Conservation (phyloP, 2,888 invertebrate genomes). For the Netelia virgata region DNA sequence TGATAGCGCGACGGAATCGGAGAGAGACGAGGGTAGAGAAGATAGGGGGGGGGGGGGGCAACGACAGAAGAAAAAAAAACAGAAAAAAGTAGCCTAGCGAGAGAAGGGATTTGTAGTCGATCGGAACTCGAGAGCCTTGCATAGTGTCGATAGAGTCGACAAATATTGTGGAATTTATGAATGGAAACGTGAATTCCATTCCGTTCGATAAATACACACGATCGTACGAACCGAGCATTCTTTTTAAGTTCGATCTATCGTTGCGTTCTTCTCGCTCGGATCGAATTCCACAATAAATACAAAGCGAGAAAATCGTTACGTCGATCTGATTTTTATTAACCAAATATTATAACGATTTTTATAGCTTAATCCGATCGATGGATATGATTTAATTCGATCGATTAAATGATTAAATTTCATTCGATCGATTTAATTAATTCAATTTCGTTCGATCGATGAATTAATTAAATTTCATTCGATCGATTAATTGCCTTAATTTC, state of each 20-base stretch:
- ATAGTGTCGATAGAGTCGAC: neutral
- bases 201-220: neutral
- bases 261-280: neutral
- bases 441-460: no score
- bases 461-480: no score
- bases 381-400: no score
- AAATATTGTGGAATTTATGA: constrained; percentile 12
- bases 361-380: neutral
- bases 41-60: neutral
- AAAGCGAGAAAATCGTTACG: no score
- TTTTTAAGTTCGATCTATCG: neutral
- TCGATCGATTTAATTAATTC: no score
- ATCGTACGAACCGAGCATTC: neutral
- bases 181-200: constrained; percentile 11
- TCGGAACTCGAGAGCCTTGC: neutral
- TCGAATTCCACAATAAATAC: no score
- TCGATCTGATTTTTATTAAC: neutral
- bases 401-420: no score
- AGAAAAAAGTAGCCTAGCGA: neutral
- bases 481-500: no score
- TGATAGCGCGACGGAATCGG: constrained; percentile 18
- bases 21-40: neutral
- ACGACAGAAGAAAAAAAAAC: neutral
- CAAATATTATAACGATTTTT: neutral
- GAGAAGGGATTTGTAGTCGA: constrained; percentile 3